These are phyloP conservation scores for Neolamprologus ventralis DNA, from an alignment of 2,113 vertebrate species.

Conservation along the genomic window DNA sequence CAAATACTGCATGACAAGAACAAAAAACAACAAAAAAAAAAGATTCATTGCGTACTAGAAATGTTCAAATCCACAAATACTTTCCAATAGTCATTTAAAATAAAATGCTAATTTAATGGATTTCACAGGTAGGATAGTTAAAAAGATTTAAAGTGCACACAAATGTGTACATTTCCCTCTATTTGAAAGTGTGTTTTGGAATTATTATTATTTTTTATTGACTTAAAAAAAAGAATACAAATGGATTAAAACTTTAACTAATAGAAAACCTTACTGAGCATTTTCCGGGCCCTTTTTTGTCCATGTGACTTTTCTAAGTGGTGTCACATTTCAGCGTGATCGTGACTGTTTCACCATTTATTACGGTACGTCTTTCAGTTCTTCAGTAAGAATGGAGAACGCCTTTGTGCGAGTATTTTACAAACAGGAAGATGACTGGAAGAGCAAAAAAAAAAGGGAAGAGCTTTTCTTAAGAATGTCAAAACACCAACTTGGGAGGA, in stretches of 20 bases:
- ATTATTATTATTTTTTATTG: background rate
- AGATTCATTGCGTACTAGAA: background rate
- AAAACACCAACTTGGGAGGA: background rate
- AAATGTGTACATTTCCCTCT: background rate
- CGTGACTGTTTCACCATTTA: background rate
- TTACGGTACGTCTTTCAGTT: background rate
- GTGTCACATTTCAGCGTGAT: background rate
- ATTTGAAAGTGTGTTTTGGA: background rate
- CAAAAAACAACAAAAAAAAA: rapidly evolving
- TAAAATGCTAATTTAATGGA: background rate
- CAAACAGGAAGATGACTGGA: background rate
- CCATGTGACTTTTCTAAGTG: background rate
- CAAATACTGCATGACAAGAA: background rate
- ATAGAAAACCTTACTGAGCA: background rate
- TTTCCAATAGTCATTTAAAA: background rate
- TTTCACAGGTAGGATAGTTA: background rate
- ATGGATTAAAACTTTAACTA: background rate
- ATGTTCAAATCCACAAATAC: background rate
- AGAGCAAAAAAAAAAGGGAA: background rate
- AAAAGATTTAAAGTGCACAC: background rate
- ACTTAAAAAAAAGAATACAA: background rate
- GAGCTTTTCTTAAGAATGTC: background rate
- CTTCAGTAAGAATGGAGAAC: background rate
- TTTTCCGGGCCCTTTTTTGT: background rate
- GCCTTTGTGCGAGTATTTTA: background rate